Evolutionary conservation across 2,888 invertebrate genomes (phyloP).

Genomic region (Lasioglossum pauxillum): DNA sequence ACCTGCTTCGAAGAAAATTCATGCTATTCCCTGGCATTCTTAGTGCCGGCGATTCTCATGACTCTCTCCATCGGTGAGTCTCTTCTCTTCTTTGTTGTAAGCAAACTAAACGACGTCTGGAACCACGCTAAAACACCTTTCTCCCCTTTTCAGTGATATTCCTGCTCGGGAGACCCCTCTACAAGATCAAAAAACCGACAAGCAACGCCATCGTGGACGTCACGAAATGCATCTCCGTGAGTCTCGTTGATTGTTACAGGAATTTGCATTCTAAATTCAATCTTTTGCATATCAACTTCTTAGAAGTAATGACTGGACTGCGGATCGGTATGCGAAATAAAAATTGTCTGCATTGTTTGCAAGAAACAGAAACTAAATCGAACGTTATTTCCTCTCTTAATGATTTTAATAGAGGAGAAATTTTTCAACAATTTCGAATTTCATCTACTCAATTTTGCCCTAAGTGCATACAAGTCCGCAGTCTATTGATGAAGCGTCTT

Average conservation of each 20-base stretch:
- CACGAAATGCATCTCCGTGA: slow-evolving; percentile 91
- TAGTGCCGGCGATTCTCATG: slow-evolving; percentile 95
- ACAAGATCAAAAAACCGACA: slow-evolving; percentile 91
- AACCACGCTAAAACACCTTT: not conserved
- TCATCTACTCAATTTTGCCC: no score
- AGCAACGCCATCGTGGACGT: slow-evolving; percentile 94
- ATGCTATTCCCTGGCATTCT: slow-evolving; percentile 95
- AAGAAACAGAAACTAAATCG: no score
- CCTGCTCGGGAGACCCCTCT: slow-evolving; percentile 90
- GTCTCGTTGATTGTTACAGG: slow-evolving; percentile 79
- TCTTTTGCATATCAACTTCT: no score
- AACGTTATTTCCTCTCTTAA: no score
- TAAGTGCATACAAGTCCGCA: no score
- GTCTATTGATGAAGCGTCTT: no score
- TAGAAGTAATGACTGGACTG: no score
- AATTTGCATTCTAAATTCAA: no score
- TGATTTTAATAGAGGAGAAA: no score
- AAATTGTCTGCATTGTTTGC: no score
- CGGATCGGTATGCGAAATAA: no score
- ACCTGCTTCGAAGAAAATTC: slow-evolving; percentile 91
- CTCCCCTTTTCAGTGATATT: slow-evolving; percentile 89
- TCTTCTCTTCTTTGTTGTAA: not conserved
- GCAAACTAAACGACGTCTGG: not conserved
- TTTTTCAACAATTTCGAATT: no score
- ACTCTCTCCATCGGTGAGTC: slow-evolving; percentile 90